phyloP scores from a whole-genome alignment of 2,888 invertebrate genomes.

The Fabriciana adippe region DNA sequence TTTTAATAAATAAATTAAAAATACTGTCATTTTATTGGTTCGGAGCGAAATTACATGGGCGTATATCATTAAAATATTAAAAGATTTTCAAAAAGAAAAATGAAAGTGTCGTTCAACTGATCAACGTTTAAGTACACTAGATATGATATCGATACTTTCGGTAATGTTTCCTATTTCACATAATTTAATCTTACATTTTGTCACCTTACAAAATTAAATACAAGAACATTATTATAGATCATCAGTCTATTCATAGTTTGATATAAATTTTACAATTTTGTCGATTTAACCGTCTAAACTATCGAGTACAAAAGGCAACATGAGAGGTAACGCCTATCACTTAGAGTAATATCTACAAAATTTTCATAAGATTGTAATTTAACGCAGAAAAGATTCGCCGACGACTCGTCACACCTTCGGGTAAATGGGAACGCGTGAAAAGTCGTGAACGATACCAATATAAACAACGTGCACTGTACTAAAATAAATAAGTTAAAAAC shows the following conservation, averaged over 20 bases:
- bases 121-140: slow-evolving; percentile 77
- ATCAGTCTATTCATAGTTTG: slow-evolving; percentile 81
- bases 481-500: slow-evolving; percentile 77
- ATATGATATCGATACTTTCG: slow-evolving; percentile 56
- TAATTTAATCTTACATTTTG: slow-evolving; percentile 79
- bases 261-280: slow-evolving; percentile 80
- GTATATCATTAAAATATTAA: slow-evolving; percentile 50
- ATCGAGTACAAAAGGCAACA: slow-evolving; percentile 74
- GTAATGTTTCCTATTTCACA: slow-evolving; percentile 64
- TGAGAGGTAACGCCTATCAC: slow-evolving; percentile 64
- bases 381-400: slow-evolving; percentile 57
- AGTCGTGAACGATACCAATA: slow-evolving; percentile 48
- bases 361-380: slow-evolving; percentile 66
- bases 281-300: slow-evolving; percentile 73
- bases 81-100: slow-evolving; percentile 75
- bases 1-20: slow-evolving; percentile 76
- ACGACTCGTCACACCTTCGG: slow-evolving; percentile 49
- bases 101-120: slow-evolving; percentile 68
- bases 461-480: slow-evolving; percentile 55
- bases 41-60: slow-evolving; percentile 55
- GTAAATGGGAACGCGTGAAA: slow-evolving; percentile 43
- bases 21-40: slow-evolving; percentile 75
- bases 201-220: slow-evolving; percentile 81
- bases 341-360: slow-evolving; percentile 70
- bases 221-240: slow-evolving; percentile 79